These are phyloP conservation scores for Drosophila paranaensis DNA, from an alignment of 2,888 invertebrate genomes.

Conservation along the genomic window DNA sequence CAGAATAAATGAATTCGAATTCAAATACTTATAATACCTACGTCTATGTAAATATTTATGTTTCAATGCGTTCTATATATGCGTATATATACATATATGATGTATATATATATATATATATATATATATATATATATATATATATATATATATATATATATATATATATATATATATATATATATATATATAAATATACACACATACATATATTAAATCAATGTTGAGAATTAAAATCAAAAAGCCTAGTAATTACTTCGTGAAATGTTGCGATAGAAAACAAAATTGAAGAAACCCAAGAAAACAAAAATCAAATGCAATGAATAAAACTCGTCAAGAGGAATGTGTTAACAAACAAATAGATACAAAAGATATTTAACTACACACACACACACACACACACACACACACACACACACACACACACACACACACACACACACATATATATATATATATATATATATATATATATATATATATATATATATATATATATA, in stretches of 20 bases:
- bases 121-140: constrained; percentile 41
- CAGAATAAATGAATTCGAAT: constrained; percentile 28
- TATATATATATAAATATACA: constrained; percentile 17
- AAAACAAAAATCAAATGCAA: constrained; percentile 62
- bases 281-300: constrained; percentile 16
- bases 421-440: too few species aligned
- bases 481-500: too few species aligned
- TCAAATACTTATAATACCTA: constrained; percentile 38
- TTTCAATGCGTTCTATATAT: constrained; percentile 53
- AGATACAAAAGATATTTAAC: constrained; percentile 61
- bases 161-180: constrained; percentile 35
- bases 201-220: constrained; percentile 45
- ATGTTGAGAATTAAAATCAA: constrained; percentile 41
- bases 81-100: constrained; percentile 33
- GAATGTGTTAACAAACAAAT: constrained; percentile 78
- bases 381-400: constrained; percentile 35
- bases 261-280: constrained; percentile 43
- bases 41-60: constrained; percentile 72
- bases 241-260: constrained; percentile 25
- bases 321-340: constrained; percentile 81
- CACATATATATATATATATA: too few species aligned
- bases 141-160: constrained; percentile 30
- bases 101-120: constrained; percentile 25
- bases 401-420: too few species aligned
- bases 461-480: too few species aligned